These are phyloP conservation scores for Pseudochromis fuscus DNA, from an alignment of 2,797 vertebrate genomes.

Conservation along the genomic window DNA sequence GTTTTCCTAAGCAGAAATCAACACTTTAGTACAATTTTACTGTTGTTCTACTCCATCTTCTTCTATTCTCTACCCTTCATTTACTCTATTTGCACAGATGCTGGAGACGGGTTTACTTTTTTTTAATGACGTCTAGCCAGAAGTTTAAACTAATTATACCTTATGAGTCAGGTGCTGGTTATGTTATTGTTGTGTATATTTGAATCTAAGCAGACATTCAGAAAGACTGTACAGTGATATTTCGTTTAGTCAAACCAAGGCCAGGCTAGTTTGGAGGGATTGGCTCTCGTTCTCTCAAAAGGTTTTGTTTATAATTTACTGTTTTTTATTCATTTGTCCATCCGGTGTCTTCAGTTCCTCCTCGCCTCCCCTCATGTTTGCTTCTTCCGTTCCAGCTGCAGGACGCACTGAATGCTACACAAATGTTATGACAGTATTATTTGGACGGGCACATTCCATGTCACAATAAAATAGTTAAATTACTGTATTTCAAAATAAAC, in stretches of 20 bases:
- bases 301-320: constrained; percentile 44
- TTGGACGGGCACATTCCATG: too few species aligned
- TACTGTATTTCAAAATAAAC: too few species aligned
- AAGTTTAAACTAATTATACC: not conserved
- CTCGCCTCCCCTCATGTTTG: constrained; percentile 30
- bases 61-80: not conserved
- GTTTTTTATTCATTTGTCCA: constrained; percentile 39
- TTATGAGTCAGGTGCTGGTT: not conserved
- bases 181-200: not conserved
- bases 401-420: not conserved
- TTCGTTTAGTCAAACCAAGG: constrained; percentile 8
- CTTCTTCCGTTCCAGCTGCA: constrained; percentile 34
- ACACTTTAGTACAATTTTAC: constrained; percentile 9
- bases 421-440: too few species aligned
- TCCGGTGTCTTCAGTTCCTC: constrained; percentile 42
- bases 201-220: not conserved
- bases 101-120: not conserved
- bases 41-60: not conserved
- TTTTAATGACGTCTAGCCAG: not conserved
- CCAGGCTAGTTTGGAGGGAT: not conserved
- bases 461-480: too few species aligned
- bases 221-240: not conserved
- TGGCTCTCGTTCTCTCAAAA: constrained; percentile 16
- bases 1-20: constrained; percentile 38
- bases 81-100: not conserved